phyloP scores from a whole-genome alignment of 1,140 invertebrate genomes.

The Ceratosolen solmsi region DNA sequence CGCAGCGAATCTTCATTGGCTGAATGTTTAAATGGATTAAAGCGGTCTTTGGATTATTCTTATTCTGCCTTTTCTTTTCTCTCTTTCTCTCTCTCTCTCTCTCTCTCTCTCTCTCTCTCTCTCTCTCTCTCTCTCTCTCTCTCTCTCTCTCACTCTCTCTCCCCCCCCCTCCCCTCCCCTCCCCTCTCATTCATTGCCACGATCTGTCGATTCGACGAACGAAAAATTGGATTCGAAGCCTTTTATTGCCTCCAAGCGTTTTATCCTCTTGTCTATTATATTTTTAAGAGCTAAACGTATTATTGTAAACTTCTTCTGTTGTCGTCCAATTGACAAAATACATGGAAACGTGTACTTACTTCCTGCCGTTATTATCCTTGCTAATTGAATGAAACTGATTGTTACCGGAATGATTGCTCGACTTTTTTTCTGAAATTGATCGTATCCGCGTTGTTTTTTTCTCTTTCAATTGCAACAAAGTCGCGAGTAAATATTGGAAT shows the following conservation, averaged over 20 bases:
- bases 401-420: background rate
- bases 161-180: background rate
- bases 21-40: slow-evolving; percentile 33
- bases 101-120: too few species aligned
- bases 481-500: too few species aligned
- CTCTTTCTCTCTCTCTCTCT: too few species aligned
- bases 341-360: background rate
- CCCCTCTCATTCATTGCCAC: background rate
- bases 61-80: background rate
- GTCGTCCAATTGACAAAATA: background rate
- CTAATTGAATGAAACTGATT: background rate
- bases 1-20: slow-evolving; percentile 5
- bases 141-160: background rate
- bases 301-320: background rate
- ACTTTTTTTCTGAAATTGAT: background rate
- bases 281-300: slow-evolving; percentile 15
- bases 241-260: background rate
- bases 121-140: too few species aligned
- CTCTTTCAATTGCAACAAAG: too few species aligned
- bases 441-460: too few species aligned
- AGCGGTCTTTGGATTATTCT: background rate
- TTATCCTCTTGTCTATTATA: background rate
- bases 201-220: background rate
- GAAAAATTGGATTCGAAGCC: background rate
- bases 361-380: background rate